Evolutionary conservation across 2,113 vertebrate genomes (phyloP), one percentile per base, ranked within the genome.

Genomic region (Eulemur macaco): DNA sequence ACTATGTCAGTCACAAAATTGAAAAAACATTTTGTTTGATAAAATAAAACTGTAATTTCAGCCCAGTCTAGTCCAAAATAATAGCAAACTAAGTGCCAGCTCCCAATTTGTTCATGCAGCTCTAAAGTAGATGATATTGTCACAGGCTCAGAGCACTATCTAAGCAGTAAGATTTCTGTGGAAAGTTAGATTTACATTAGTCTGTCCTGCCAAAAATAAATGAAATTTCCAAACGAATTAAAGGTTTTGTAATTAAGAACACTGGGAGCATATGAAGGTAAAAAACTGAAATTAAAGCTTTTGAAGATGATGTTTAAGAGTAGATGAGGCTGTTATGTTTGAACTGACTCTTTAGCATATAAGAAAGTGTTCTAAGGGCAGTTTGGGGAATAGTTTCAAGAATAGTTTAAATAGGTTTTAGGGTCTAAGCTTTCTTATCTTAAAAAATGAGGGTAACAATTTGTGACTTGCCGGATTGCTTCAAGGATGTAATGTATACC

Each of bases 41-140:
- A 94, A 20, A 81, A 81, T 96, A 82, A 88, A 97, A 78, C 20
- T 71, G 1, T 71, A 52, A 89, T 69, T 89, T 96, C 39, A 89
- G 31, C 6, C 10, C 6, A n/a, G 31, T 64, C 25, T 20, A 37
- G 18, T 80, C 6, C 37, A 58, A 85, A 86, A 71, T 71, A 91
- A 86, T 52, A 77, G 37, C 34, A 93, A 94, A 66, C 45, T 13
- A 71, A 85, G 4, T 84, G 25, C 17, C 68, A 86, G 15, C 34
- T 93, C 92, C 64, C 1, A n/a, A 56, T 23, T 39, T 1, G 71
- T 76, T 52, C 84, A 27, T 88, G 82, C 85, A 31, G 39, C 56
- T 17, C n/a, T 27, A 20, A 37, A 63, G 45, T 18, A 23, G 13
- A 9, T 29, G 1, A 13, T 91, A 52, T 71, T 94, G 88, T 91